These are phyloP conservation scores for Rhagoletis zephyria DNA, from an alignment of 1,140 invertebrate genomes.

Conservation along the genomic window DNA sequence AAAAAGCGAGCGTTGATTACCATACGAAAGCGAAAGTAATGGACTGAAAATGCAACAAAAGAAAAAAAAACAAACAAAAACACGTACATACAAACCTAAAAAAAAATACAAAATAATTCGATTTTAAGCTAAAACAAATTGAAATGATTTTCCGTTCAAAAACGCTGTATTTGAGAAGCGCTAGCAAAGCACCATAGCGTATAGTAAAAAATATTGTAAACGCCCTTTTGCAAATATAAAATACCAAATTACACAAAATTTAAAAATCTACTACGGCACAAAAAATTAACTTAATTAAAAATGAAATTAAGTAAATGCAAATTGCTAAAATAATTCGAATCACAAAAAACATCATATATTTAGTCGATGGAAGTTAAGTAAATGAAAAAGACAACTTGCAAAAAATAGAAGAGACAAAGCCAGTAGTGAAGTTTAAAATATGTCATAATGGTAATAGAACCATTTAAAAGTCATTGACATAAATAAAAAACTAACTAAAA, in stretches of 20 bases:
- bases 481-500: constrained; percentile 10
- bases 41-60: constrained; percentile 32
- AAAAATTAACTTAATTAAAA: background rate
- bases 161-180: constrained; percentile 6
- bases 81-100: background rate
- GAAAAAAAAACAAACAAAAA: constrained; percentile 16
- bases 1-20: background rate
- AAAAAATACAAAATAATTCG: background rate
- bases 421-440: background rate
- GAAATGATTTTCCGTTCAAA: background rate
- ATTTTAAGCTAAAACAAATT: constrained; percentile 1
- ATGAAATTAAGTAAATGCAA: background rate
- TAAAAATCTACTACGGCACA: background rate
- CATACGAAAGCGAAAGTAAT: constrained; percentile 19
- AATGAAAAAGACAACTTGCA: background rate
- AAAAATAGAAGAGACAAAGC: background rate
- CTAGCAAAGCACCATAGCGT: background rate
- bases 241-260: background rate
- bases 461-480: constrained; percentile 14
- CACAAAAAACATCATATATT: constrained; percentile 2
- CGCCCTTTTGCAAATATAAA: constrained; percentile 40
- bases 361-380: background rate
- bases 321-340: constrained; percentile 26
- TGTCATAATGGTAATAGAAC: constrained; percentile 36
- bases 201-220: constrained; percentile 38